Percentiles rank a stretch among this genome's conserved stretches.
These are phyloP conservation scores for Cryptotis parvus DNA, from an alignment of 2,113 vertebrate species.

Conservation along the genomic window DNA sequence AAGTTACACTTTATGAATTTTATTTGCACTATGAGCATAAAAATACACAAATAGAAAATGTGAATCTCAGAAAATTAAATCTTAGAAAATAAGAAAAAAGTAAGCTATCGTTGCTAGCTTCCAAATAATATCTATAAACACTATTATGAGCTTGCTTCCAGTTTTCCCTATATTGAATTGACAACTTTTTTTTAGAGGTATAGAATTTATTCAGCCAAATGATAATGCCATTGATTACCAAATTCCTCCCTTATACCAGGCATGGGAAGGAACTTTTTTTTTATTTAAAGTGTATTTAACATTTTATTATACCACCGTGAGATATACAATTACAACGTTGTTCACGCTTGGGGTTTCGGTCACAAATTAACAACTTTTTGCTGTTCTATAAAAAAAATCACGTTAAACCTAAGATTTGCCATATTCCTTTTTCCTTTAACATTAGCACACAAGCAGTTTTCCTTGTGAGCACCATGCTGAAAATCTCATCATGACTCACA, in stretches of 20 bases:
- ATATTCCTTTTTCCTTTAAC: not conserved
- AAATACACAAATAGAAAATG: not conserved
- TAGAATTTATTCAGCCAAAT: too few species aligned
- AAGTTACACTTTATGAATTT: slow-evolving; percentile 19
- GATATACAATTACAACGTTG: too few species aligned
- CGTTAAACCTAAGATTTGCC: not conserved
- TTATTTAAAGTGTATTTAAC: too few species aligned
- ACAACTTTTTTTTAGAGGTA: too few species aligned
- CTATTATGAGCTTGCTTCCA: not conserved
- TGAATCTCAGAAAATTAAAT: not conserved
- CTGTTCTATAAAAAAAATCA: not conserved
- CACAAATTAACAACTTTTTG: too few species aligned
- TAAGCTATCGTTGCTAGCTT: not conserved
- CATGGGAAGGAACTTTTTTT: too few species aligned
- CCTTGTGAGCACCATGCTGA: not conserved
- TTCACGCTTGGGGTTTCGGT: too few species aligned
- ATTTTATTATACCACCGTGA: too few species aligned
- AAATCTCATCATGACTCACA: not conserved
- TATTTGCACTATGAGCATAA: slow-evolving; percentile 34
- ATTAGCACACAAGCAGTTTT: not conserved
- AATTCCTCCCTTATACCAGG: too few species aligned
- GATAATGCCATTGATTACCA: too few species aligned
- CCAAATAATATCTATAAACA: not conserved
- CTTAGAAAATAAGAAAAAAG: not conserved
- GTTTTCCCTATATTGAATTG: not conserved